Conservation (phyloP, 2,113 vertebrate species). For the Ceyx margarethae region DNA sequence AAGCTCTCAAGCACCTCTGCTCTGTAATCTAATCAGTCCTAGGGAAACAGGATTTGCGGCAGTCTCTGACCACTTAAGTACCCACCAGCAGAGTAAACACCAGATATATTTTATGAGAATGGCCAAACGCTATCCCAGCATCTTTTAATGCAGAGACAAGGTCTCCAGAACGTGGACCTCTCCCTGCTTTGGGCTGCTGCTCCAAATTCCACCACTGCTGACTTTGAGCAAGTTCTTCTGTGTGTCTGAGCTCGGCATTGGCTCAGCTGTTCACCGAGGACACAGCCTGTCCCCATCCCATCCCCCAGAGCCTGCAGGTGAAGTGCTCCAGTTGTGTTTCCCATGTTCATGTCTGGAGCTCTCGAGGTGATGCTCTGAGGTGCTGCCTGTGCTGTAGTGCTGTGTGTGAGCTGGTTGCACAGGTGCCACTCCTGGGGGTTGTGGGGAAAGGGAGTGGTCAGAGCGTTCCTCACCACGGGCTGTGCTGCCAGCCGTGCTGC, state of each 20-base stretch:
- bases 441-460: background rate
- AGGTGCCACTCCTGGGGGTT: too few species aligned
- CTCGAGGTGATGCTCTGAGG: background rate
- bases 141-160: background rate
- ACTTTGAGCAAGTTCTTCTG: background rate
- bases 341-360: background rate
- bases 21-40: conserved; percentile 27
- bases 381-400: background rate
- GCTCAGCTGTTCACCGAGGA: background rate
- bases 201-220: background rate
- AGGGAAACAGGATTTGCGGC: background rate
- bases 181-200: background rate
- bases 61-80: background rate
- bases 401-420: fast-evolving
- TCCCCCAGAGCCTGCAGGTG: background rate
- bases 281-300: too few species aligned
- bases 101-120: background rate
- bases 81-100: background rate
- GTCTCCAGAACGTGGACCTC: background rate
- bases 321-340: background rate
- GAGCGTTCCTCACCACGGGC: too few species aligned
- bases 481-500: background rate
- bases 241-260: background rate
- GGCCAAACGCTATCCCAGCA: background rate
- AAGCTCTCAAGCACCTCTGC: conserved; percentile 1